Evolutionary conservation across 2,888 invertebrate species (phyloP), one percentile per base, ranked within the genome.

Genomic region (Anoncus sp.): DNA sequence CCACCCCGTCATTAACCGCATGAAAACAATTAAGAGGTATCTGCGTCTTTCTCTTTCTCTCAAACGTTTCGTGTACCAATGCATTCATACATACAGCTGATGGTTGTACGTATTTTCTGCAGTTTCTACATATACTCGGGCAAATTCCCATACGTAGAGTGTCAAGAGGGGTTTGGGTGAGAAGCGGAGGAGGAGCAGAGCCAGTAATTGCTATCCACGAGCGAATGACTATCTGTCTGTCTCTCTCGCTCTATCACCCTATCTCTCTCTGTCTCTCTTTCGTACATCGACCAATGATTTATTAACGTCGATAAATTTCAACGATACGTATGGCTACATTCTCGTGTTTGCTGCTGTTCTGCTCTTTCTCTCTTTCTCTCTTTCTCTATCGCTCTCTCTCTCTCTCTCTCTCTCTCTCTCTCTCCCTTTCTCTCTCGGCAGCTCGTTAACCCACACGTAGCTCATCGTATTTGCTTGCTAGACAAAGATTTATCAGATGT

Each of bases 1-100:
- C 24, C 35, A 16, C 16, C 63, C 77, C 74, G 59, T 77, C 77
- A 74, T 79, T 81, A 79, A 78, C 78, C 77, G 71, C 78, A 71
- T 73, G 75, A 75, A 72, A 79, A 77, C 76, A 79, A 77, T 79
- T 79, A 79, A 77, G 76, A 57, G 74, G 55, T 69, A 38, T 49
- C 24, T 20, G 24, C 20, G 7, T 53, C 18, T 38, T 20, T 53
- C 27, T 53, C 31, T 57, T n/a, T 27, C 31, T 51, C 40, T 40
- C n/a, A 35, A 22, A 2, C n/a, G 16, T n/a, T 59, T 35, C 57
- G 35, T 51, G 35, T 43, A 27, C 20, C 62, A 40, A 53, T 35
- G 65, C 24, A 62, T 71, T 12, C n/a, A 40, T 53, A 20, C 6
- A 14, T 38, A 47, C 18, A 40, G 14, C 38, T 18, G 14, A 27